Conservation (phyloP, 1,140 invertebrate genomes). For the Sarcophaga bullata region DNA sequence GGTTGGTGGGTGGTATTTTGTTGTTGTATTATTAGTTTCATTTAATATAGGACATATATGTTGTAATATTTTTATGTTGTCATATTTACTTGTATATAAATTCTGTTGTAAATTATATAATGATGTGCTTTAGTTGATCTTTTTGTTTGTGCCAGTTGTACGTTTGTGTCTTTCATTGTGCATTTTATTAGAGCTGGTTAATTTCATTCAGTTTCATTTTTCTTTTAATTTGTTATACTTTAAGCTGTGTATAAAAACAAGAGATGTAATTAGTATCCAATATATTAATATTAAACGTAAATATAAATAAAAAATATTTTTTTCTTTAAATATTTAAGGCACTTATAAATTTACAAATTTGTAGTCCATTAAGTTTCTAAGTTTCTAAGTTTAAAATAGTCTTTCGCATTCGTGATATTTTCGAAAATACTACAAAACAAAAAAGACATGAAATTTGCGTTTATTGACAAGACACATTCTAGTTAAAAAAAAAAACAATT, state of each 20-base stretch:
- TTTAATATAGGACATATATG: not conserved
- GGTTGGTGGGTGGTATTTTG: not conserved
- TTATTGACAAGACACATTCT: too few species aligned
- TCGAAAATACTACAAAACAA: too few species aligned
- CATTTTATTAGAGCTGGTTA: not conserved
- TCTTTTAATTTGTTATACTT: not conserved
- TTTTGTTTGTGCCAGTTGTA: not conserved
- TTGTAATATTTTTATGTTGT: not conserved
- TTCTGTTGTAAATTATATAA: not conserved
- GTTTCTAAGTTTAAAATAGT: too few species aligned
- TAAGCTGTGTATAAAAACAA: not conserved
- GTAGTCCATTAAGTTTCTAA: too few species aligned
- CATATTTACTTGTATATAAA: too few species aligned
- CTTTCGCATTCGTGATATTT: too few species aligned
- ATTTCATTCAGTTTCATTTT: not conserved
- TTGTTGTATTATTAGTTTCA: not conserved
- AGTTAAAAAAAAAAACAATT: too few species aligned
- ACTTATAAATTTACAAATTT: too few species aligned
- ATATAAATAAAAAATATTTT: too few species aligned
- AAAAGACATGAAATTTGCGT: too few species aligned
- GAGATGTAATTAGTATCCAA: not conserved
- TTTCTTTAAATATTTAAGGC: too few species aligned
- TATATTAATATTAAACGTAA: too few species aligned
- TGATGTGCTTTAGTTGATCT: not conserved
- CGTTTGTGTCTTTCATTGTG: conserved; percentile 5